Conservation (phyloP, 2,113 vertebrate genomes). For the Acinonyx jubatus region DNA sequence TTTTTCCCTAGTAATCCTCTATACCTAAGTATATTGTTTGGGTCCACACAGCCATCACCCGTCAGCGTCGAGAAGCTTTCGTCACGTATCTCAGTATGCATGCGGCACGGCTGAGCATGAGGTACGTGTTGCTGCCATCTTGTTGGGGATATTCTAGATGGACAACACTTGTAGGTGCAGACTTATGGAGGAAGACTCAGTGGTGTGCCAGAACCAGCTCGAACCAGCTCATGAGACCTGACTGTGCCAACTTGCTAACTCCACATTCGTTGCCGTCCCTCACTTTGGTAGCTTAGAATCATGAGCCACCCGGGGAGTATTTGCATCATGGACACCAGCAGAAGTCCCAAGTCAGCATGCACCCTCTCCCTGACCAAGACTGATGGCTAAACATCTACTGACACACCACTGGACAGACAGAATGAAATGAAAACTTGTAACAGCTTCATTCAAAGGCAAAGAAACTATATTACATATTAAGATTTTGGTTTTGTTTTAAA, state of each 20-base stretch:
- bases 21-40: background rate
- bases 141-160: background rate
- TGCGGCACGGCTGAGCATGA: rapidly evolving
- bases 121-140: rapidly evolving
- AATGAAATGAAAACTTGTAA: background rate
- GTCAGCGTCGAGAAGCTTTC: background rate
- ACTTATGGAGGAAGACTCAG: background rate
- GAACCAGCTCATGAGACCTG: background rate
- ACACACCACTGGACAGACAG: rapidly evolving
- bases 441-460: background rate
- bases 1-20: background rate
- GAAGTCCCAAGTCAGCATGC: background rate
- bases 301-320: background rate
- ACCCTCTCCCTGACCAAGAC: background rate
- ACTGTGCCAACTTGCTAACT: background rate
- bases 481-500: background rate
- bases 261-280: background rate
- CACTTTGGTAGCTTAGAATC: background rate
- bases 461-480: background rate
- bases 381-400: background rate
- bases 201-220: rapidly evolving
- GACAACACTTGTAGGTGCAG: background rate
- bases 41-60: rapidly evolving
- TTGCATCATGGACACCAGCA: background rate
- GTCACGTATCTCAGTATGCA: rapidly evolving